A percentile compares a stretch with the other conserved stretches of the same genome.
Conservation (phyloP, 2,888 invertebrate species). For the Oeneis ivallda region DNA sequence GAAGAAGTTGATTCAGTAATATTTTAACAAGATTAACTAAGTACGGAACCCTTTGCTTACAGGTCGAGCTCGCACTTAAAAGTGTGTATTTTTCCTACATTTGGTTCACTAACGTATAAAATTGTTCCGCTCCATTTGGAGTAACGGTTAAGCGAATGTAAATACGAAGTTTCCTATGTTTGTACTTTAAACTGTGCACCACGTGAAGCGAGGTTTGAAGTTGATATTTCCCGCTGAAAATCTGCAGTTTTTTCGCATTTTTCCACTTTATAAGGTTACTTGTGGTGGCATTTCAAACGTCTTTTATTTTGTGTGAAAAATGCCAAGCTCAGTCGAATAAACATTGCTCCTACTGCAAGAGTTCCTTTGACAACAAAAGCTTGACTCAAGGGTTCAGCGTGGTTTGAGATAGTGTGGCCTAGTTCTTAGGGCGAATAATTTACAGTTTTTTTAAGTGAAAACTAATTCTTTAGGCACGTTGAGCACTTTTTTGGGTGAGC, state of each 20-base stretch:
- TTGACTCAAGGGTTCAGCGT: too few species aligned
- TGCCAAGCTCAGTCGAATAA: slow-evolving; percentile 4
- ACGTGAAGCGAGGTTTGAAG: slow-evolving; percentile 13
- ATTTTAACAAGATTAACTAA: not conserved
- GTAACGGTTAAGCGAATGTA: slow-evolving; percentile 28
- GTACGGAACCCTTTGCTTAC: not conserved
- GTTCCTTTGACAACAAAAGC: not conserved
- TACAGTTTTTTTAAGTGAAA: too few species aligned
- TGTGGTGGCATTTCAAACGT: slow-evolving; percentile 10
- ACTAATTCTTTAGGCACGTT: too few species aligned
- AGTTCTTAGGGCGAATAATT: too few species aligned
- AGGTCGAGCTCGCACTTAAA: not conserved
- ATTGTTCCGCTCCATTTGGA: slow-evolving; percentile 30
- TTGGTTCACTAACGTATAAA: slow-evolving; percentile 23
- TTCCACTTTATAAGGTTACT: slow-evolving; percentile 16
- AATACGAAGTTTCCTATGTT: slow-evolving; percentile 14
- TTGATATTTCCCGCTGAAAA: slow-evolving; percentile 26
- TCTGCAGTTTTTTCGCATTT: not conserved
- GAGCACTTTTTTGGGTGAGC: too few species aligned
- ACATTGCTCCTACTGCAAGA: not conserved
- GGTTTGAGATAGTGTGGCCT: too few species aligned
- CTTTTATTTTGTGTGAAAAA: slow-evolving; percentile 13
- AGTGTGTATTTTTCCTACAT: not conserved
- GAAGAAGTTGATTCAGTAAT: too few species aligned
- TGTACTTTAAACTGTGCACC: slow-evolving; percentile 14